phyloP scores from a whole-genome alignment of 2,113 vertebrate species.

The Ptychochromis oligacanthus region DNA sequence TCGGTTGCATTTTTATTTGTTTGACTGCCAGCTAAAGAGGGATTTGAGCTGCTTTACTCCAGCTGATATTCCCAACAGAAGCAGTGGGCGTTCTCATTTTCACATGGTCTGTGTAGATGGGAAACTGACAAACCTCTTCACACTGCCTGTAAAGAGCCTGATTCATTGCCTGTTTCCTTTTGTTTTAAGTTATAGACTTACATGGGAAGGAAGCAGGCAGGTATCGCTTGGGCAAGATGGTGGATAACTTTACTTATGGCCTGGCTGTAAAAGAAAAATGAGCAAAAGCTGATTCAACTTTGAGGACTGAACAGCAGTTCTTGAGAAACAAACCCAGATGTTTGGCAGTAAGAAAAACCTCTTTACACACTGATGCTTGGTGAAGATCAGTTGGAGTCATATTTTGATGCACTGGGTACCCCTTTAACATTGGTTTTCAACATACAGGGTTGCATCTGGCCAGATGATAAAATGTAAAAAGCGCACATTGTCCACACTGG shows the following conservation, averaged over 20 bases:
- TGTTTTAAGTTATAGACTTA: slow-evolving; percentile 6
- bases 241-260: background rate
- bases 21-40: slow-evolving; percentile 25
- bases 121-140: slow-evolving; percentile 39
- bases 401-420: too few species aligned
- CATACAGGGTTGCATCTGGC: background rate
- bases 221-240: background rate
- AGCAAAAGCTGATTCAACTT: background rate
- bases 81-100: slow-evolving; percentile 19
- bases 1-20: slow-evolving; percentile 24
- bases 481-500: too few species aligned
- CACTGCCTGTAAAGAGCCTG: background rate
- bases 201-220: background rate
- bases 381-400: too few species aligned
- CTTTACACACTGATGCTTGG: background rate
- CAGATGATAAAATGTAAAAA: background rate
- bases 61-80: slow-evolving; percentile 15
- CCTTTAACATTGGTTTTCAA: too few species aligned
- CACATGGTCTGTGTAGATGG: slow-evolving; percentile 27
- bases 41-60: slow-evolving; percentile 27
- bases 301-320: background rate
- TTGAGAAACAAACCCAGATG: background rate
- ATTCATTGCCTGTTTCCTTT: slow-evolving; percentile 22
- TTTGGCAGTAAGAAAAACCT: background rate
- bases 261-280: background rate